phyloP scores from a whole-genome alignment of 2,888 invertebrate species.

The Catocala fraxini region DNA sequence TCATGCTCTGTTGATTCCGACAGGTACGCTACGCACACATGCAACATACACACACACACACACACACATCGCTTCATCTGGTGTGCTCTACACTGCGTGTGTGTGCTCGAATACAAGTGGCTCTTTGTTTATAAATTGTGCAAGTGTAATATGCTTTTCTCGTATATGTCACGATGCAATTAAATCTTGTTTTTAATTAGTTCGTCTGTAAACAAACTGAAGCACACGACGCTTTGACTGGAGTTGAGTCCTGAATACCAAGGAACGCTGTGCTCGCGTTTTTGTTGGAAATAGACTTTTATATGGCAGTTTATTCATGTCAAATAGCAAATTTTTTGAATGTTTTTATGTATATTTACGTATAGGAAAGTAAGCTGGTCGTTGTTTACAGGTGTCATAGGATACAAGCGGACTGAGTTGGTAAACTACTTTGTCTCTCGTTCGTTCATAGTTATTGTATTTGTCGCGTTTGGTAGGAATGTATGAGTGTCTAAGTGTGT shows the following conservation, averaged over 20 bases:
- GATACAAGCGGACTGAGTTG: neutral
- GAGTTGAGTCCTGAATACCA: slow-evolving; percentile 16
- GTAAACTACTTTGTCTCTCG: neutral
- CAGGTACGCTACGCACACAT: slow-evolving; percentile 63
- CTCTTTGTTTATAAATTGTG: slow-evolving; percentile 57
- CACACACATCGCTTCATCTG: slow-evolving; percentile 23
- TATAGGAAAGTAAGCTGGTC: too few relatives aligned
- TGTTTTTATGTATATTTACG: too few relatives aligned
- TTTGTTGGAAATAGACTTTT: neutral
- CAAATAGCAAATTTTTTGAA: too few relatives aligned
- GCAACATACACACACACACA: slow-evolving; percentile 23
- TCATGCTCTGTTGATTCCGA: slow-evolving; percentile 72
- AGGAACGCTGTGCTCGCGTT: neutral
- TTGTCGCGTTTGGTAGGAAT: neutral
- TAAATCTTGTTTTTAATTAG: slow-evolving; percentile 42
- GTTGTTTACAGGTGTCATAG: too few relatives aligned
- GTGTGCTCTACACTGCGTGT: slow-evolving; percentile 23
- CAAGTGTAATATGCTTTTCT: slow-evolving; percentile 54
- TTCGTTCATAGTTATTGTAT: neutral
- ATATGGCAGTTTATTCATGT: neutral
- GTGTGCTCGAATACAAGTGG: slow-evolving; percentile 58
- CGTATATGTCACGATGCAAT: slow-evolving; percentile 47
- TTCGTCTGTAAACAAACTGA: slow-evolving; percentile 32
- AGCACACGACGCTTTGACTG: slow-evolving; percentile 21
- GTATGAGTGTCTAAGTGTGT: slow-evolving; percentile 1